A percentile compares a stretch with the other conserved stretches of the same genome.
Evolutionary conservation across 2,888 invertebrate species (phyloP).

Genomic region (Rhagium mordax): DNA sequence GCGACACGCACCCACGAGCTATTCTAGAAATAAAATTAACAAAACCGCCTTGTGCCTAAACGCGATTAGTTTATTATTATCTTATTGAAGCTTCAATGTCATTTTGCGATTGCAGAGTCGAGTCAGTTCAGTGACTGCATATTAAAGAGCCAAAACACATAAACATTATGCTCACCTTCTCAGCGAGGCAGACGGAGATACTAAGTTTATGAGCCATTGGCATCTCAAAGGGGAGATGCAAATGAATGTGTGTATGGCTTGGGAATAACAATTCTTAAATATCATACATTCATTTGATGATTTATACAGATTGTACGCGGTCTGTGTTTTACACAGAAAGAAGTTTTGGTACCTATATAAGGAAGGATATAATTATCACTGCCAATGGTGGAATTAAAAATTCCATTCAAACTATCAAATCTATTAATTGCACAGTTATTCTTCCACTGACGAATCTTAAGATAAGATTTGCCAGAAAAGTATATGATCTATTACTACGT

Average conservation of each 20-base stretch:
- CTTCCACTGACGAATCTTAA: no score
- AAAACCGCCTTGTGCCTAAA: constrained; percentile 13
- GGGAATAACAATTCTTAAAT: not conserved
- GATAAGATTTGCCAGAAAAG: no score
- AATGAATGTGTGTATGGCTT: constrained; percentile 1
- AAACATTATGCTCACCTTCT: constrained; percentile 55
- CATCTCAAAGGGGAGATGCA: not conserved
- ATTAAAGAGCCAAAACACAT: constrained; percentile 62
- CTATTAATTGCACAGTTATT: no score
- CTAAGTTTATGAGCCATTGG: constrained; percentile 32
- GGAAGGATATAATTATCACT: no score
- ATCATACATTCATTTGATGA: not conserved
- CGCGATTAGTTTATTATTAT: constrained; percentile 63
- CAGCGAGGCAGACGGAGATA: constrained; percentile 50
- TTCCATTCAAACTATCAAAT: no score
- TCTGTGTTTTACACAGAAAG: not conserved
- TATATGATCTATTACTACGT: no score
- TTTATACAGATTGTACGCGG: not conserved
- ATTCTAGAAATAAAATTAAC: not conserved
- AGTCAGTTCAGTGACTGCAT: constrained; percentile 66
- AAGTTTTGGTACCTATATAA: no score
- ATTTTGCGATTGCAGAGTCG: constrained; percentile 63
- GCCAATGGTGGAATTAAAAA: no score
- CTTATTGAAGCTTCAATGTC: constrained; percentile 67
- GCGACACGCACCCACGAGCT: no score